A percentile compares a stretch with the other conserved stretches of the same genome.
These are phyloP conservation scores for Schmidtea mediterranea DNA, from an alignment of 1,140 invertebrate genomes.

Conservation along the genomic window DNA sequence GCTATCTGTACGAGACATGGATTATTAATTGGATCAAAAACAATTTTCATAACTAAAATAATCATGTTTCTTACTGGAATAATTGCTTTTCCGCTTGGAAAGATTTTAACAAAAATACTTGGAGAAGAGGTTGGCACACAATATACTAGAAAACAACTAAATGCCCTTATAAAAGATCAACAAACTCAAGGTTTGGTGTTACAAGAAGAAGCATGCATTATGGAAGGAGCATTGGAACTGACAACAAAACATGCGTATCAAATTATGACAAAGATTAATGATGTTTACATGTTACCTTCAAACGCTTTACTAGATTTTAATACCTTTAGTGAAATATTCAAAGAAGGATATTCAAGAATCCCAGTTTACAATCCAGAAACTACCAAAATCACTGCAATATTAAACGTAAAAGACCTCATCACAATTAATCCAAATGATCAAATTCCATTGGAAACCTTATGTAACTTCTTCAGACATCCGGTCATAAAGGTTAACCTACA, in stretches of 20 bases:
- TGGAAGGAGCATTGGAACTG: constrained; percentile 14
- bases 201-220: constrained; percentile 29
- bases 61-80: constrained; percentile 83
- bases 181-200: constrained; percentile 31
- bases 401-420: constrained; percentile 3
- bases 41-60: constrained; percentile 64
- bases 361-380: constrained; percentile 8
- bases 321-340: constrained; percentile 6
- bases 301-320: constrained; percentile 9
- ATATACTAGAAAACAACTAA: constrained; percentile 5
- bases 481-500: neutral
- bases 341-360: constrained; percentile 9
- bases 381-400: neutral
- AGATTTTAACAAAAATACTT: constrained; percentile 60
- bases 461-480: neutral
- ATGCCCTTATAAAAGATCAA: neutral
- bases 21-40: constrained; percentile 71
- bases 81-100: constrained; percentile 67
- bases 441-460: neutral
- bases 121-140: constrained; percentile 18
- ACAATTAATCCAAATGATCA: neutral
- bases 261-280: constrained; percentile 15
- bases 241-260: constrained; percentile 13
- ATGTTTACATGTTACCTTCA: constrained; percentile 14
- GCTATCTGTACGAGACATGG: constrained; percentile 76